Conservation (phyloP, 2,888 invertebrate genomes). For the Nymphalis c-album region DNA sequence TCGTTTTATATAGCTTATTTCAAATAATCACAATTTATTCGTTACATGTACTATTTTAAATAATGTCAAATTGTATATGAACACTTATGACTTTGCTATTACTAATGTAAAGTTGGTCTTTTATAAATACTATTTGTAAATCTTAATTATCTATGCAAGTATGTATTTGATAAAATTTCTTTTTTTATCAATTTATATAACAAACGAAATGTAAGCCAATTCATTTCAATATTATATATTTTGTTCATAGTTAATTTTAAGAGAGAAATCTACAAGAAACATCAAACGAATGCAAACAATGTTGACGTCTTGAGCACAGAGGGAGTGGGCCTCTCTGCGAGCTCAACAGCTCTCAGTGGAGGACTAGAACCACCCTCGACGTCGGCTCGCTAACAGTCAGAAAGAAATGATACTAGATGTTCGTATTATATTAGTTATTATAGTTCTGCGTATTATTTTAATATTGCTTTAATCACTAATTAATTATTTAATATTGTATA, state of each 20-base stretch:
- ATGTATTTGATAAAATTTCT: background rate
- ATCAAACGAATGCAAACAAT: conserved; percentile 39
- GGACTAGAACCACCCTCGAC: conserved; percentile 31
- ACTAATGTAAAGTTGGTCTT: too few species aligned
- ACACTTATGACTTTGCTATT: too few species aligned
- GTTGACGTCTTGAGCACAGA: conserved; percentile 35
- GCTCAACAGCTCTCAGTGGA: conserved; percentile 32
- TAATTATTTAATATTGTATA: too few species aligned
- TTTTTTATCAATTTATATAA: background rate
- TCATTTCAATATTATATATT: conserved; percentile 18
- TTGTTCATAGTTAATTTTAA: conserved; percentile 30
- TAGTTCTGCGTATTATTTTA: conserved; percentile 7
- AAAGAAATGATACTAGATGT: conserved; percentile 33
- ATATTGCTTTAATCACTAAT: too few species aligned
- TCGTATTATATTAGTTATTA: conserved; percentile 24
- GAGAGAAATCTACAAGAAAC: conserved; percentile 31
- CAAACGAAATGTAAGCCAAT: background rate
- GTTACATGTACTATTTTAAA: background rate
- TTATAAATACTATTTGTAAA: too few species aligned
- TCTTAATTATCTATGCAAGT: too few species aligned
- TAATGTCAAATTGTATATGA: too few species aligned
- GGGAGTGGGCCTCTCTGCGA: conserved; percentile 34
- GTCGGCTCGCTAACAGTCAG: conserved; percentile 30
- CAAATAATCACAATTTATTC: background rate
- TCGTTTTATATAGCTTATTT: background rate